Base-by-base conservation (phyloP, 2,797 vertebrate species). In the Malacoraja senta region DNA sequence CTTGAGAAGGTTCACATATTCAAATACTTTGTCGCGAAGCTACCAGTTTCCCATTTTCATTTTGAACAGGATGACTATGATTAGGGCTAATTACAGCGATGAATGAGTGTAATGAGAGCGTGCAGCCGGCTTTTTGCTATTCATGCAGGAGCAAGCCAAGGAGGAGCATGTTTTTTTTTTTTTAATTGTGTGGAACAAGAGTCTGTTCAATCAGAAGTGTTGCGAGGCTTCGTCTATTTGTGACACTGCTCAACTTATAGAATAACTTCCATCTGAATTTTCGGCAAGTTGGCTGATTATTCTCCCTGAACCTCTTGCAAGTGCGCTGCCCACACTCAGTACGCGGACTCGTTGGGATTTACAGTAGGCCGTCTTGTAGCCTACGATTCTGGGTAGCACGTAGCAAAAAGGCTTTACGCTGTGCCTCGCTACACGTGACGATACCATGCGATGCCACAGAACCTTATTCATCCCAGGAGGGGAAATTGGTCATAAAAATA, bases 1-100 rank as follows among this genome's bases (percentile, higher is more conserved):
- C 24, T 32, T 80, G 68, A 81, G 17, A 58, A 58, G 58, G 32
- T 88, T 19, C 24, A 35, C 44, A 53, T 35, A 65, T 72, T 93
- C 61, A 71, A 44, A 74, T 68, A n/a, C 80, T 35, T 83, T 71
- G 44, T 32, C 15, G 71, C 71, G 80, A 58, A 76, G 90, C 13
- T 13, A 35, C 26, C 58, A 80, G 63, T 53, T 92, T 83, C 93
- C 93, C 71, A 84, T 93, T 93, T 86, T 93, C 93, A 81, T 94
- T 94, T 95, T 95, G 94, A 74, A 94, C 95, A 81, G 94, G 96
- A 96, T 95, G 93, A 91, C 74, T 93, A 94, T 96, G 96, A 97
- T 97, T 96, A 96, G 95, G 94, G 95, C 95, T 96, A 96, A 97
- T 97, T 96, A 97, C 94, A 95, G 95, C 96, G 96, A 97, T 96